Evolutionary conservation across 1,140 invertebrate species (phyloP).

Genomic region (Drosophila persimilis): DNA sequence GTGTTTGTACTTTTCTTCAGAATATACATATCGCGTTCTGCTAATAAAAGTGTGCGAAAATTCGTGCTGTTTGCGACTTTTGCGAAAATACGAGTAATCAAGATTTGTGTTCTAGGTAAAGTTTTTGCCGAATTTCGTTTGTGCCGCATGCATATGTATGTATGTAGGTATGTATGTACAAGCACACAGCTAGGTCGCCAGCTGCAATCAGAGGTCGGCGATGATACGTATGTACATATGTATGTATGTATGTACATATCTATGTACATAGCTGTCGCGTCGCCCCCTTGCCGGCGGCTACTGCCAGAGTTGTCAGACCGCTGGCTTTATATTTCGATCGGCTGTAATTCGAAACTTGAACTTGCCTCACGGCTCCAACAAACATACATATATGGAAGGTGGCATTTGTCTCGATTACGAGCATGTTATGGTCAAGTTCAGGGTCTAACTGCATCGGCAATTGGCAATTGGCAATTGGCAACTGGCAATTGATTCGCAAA

Average conservation of each 20-base stretch:
- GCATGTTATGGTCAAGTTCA: constrained; percentile 54
- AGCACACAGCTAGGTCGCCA: constrained; percentile 1
- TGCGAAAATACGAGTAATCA: constrained; percentile 1
- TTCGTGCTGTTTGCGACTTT: no score
- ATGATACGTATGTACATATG: neutral
- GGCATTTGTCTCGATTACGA: constrained; percentile 9
- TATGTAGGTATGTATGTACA: neutral
- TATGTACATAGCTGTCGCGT: no score
- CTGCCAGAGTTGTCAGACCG: neutral
- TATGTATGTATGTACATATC: no score
- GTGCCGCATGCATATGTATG: neutral
- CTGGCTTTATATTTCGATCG: neutral
- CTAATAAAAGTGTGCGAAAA: no score
- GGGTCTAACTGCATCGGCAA: constrained; percentile 24
- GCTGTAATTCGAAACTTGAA: constrained; percentile 22
- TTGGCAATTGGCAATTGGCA: neutral
- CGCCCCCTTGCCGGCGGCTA: neutral
- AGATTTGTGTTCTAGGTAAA: no score
- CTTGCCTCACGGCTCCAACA: constrained; percentile 14
- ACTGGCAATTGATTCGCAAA: constrained; percentile 16
- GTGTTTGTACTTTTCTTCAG: no score
- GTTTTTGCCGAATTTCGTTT: neutral
- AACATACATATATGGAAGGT: constrained; percentile 10
- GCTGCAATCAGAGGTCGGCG: constrained; percentile 3
- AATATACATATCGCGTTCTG: no score